These are phyloP conservation scores for Telenomus remus DNA, from an alignment of 1,140 invertebrate species.

Conservation along the genomic window DNA sequence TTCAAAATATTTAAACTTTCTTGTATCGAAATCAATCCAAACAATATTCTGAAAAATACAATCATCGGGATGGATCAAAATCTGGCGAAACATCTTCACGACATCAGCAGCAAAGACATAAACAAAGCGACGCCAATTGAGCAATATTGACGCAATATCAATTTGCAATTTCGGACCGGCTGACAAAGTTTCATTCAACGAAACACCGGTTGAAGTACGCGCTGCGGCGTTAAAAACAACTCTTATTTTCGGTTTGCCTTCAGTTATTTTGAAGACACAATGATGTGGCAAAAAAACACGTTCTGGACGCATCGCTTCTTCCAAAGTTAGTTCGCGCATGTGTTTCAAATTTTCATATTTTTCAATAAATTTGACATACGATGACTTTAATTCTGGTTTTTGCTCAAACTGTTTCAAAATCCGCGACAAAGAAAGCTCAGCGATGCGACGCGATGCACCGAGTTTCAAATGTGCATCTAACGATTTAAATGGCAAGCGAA, in stretches of 20 bases:
- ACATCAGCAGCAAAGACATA: background rate
- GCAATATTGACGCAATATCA: background rate
- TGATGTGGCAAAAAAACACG: background rate
- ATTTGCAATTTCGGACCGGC: background rate
- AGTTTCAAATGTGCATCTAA: background rate
- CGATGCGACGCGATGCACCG: background rate
- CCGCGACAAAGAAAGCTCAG: background rate
- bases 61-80: background rate
- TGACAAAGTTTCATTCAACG: background rate
- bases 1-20: background rate
- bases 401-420: background rate
- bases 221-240: background rate
- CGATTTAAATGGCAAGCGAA: background rate
- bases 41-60: constrained; percentile 2
- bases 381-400: background rate
- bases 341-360: background rate
- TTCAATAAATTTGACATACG: background rate
- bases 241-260: background rate
- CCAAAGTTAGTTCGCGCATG: background rate
- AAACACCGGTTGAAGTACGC: background rate
- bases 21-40: background rate
- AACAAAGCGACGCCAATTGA: background rate
- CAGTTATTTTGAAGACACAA: background rate
- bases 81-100: background rate
- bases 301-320: background rate